These are phyloP conservation scores for Esox masquinongy DNA, from an alignment of 2,797 vertebrate species.

Conservation along the genomic window DNA sequence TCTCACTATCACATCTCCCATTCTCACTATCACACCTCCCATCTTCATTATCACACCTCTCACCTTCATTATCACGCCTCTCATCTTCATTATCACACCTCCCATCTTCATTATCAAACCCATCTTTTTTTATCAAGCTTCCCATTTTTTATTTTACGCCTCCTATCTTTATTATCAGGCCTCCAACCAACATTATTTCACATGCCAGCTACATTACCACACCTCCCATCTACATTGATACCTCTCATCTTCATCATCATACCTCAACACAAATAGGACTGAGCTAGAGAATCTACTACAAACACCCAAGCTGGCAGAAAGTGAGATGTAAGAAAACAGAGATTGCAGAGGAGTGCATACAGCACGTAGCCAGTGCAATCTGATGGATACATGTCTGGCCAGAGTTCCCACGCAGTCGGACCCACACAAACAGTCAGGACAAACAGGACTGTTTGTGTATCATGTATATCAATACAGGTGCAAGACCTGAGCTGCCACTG, in stretches of 20 bases:
- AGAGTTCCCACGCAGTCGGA: constrained; percentile 9
- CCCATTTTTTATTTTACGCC: too few relatives aligned
- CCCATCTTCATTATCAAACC: too few relatives aligned
- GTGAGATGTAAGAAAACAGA: constrained; percentile 19
- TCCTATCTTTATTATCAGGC: too few relatives aligned
- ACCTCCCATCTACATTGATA: neutral
- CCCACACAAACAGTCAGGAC: neutral
- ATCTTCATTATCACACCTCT: too few relatives aligned
- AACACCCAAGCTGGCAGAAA: constrained; percentile 25
- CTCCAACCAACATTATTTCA: too few relatives aligned
- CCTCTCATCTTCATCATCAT: constrained; percentile 19
- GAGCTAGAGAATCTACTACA: constrained; percentile 25
- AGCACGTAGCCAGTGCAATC: constrained; percentile 25
- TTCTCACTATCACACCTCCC: too few relatives aligned
- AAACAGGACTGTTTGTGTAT: neutral
- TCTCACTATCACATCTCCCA: too few relatives aligned
- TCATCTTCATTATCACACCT: too few relatives aligned
- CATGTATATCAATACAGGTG: neutral
- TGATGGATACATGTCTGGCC: neutral
- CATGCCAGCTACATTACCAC: too few relatives aligned
- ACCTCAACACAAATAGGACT: constrained; percentile 22
- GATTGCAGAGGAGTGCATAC: constrained; percentile 18
- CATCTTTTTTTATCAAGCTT: too few relatives aligned
- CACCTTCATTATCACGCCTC: too few relatives aligned
- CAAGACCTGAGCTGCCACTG: neutral